Evolutionary conservation across 2,888 invertebrate species (phyloP).

Genomic region (Caenorhabditis sp.): DNA sequence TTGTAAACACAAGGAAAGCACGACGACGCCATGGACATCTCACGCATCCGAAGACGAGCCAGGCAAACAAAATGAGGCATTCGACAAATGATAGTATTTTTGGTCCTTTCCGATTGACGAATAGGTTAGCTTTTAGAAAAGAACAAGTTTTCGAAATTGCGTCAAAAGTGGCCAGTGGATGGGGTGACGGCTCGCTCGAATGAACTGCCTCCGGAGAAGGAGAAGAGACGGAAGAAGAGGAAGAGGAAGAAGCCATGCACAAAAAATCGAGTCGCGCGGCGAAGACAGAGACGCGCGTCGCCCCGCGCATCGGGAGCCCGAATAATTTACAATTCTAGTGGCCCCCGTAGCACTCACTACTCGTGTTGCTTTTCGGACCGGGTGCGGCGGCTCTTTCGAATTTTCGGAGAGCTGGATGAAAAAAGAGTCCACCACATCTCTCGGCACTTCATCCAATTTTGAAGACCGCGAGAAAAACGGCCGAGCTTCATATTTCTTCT

Average conservation of each 20-base stretch:
- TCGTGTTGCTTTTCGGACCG: constrained; percentile 29
- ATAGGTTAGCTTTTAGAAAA: background rate
- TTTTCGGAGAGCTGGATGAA: constrained; percentile 20
- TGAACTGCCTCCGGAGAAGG: constrained; percentile 32
- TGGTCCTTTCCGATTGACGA: too few species aligned
- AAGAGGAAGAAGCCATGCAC: constrained; percentile 46
- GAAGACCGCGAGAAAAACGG: constrained; percentile 34
- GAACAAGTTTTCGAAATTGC: background rate
- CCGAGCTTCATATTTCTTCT: constrained; percentile 50
- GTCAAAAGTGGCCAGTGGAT: constrained; percentile 8
- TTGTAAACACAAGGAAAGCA: constrained; percentile 34
- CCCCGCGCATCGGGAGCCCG: constrained; percentile 39
- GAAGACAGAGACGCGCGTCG: constrained; percentile 36
- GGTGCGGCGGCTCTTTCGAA: constrained; percentile 11
- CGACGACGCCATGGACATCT: background rate
- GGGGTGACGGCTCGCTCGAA: constrained; percentile 33
- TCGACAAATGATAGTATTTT: too few species aligned
- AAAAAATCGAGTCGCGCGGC: constrained; percentile 53
- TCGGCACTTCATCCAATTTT: constrained; percentile 55
- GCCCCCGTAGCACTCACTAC: constrained; percentile 18
- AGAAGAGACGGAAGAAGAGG: background rate
- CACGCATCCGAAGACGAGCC: constrained; percentile 1
- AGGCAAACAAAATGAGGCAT: constrained; percentile 16
- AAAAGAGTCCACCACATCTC: constrained; percentile 27
- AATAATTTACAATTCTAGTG: constrained; percentile 55